A percentile compares a stretch with the other conserved stretches of the same genome.
Conservation (phyloP, 2,797 vertebrate species). For the Pipistrellus pygmaeus region DNA sequence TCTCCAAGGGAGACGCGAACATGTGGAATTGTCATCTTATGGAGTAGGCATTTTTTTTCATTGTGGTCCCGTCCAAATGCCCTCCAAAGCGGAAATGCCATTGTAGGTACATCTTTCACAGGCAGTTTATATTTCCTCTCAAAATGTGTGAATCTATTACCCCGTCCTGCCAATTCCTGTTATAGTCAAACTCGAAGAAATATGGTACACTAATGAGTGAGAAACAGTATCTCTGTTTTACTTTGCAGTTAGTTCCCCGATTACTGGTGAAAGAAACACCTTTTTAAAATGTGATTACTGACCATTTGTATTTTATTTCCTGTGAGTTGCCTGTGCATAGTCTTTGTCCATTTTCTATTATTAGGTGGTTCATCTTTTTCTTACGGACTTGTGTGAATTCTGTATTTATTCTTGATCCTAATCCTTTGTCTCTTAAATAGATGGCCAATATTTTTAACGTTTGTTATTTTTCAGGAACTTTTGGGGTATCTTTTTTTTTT, state of each 20-base stretch:
- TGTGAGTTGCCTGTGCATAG: slow-evolving; percentile 1
- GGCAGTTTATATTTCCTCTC: background rate
- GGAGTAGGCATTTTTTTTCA: background rate
- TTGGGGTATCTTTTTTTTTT: background rate
- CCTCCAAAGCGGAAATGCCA: background rate
- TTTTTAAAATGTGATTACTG: background rate
- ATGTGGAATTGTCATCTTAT: background rate
- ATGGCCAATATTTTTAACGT: background rate
- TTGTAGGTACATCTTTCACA: background rate
- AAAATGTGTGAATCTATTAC: background rate
- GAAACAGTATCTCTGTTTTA: background rate
- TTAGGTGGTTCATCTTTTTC: background rate
- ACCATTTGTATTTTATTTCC: background rate
- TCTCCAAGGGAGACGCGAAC: background rate
- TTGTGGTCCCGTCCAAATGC: background rate
- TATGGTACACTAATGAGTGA: background rate
- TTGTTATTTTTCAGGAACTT: background rate
- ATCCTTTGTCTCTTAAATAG: background rate
- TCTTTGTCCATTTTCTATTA: background rate
- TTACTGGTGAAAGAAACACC: background rate
- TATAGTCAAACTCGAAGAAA: background rate
- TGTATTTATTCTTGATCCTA: slow-evolving; percentile 37
- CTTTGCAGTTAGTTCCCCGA: background rate
- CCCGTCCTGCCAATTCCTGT: background rate
- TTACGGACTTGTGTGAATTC: background rate